A percentile compares a stretch with the other conserved stretches of the same genome.
Conservation (phyloP, 2,113 vertebrate species). For the Echinops telfairi region DNA sequence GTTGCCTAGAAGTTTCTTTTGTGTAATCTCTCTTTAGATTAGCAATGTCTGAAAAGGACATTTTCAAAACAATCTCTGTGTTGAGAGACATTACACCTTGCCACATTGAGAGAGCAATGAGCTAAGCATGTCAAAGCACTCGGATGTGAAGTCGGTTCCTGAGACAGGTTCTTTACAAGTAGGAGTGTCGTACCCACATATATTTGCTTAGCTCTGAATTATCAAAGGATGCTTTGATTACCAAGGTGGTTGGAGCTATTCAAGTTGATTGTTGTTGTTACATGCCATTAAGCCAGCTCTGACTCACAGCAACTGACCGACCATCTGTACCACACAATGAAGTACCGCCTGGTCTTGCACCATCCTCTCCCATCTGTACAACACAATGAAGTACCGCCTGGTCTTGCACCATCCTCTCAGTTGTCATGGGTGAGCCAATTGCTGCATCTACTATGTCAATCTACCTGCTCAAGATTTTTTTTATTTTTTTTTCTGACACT, state of each 20-base stretch:
- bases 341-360: too few relatives aligned
- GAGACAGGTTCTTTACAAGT: background rate
- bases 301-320: too few relatives aligned
- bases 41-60: background rate
- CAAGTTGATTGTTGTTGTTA: background rate
- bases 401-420: too few relatives aligned
- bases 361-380: too few relatives aligned
- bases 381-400: too few relatives aligned
- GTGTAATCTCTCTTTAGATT: background rate
- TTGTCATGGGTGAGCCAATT: too few relatives aligned
- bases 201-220: background rate
- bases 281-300: too few relatives aligned
- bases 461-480: too few relatives aligned
- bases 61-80: background rate
- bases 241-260: background rate
- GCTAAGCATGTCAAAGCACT: background rate
- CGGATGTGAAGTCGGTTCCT: background rate
- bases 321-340: too few relatives aligned
- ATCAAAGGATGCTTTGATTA: background rate
- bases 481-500: too few relatives aligned
- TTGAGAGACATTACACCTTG: conserved; percentile 2
- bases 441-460: too few relatives aligned
- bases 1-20: conserved; percentile 11
- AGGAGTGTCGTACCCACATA: background rate
- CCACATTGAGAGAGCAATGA: background rate